phyloP scores from a whole-genome alignment of 2,888 invertebrate species.

The Pseudoips prasinana region DNA sequence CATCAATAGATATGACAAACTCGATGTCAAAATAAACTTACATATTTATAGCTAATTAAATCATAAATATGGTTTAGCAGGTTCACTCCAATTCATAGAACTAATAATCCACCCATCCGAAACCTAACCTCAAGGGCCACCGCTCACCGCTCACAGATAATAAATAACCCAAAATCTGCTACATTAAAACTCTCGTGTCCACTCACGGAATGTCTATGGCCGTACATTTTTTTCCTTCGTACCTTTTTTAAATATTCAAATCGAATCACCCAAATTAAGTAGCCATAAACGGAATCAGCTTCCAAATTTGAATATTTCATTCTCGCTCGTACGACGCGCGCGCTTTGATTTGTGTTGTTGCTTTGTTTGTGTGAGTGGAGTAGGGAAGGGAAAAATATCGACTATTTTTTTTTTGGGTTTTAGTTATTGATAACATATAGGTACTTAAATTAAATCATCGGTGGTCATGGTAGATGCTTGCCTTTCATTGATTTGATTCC shows the following conservation, averaged over 20 bases:
- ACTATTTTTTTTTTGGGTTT: no score
- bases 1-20: no score
- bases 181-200: slow-evolving; percentile 37
- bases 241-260: slow-evolving; percentile 77
- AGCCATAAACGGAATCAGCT: slow-evolving; percentile 82
- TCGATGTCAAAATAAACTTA: no score
- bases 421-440: no score
- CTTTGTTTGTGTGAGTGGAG: slow-evolving; percentile 46
- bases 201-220: slow-evolving; percentile 67
- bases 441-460: no score
- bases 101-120: slow-evolving; percentile 22
- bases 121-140: slow-evolving; percentile 21
- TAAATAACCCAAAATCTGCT: slow-evolving; percentile 37
- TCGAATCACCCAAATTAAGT: slow-evolving; percentile 83
- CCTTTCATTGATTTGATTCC: no score
- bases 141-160: slow-evolving; percentile 29
- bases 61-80: no score
- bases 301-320: slow-evolving; percentile 82
- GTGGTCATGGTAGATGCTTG: no score
- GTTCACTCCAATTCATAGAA: no score
- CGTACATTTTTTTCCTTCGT: slow-evolving; percentile 56
- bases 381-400: slow-evolving; percentile 41
- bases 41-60: no score
- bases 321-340: slow-evolving; percentile 64
- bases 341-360: slow-evolving; percentile 67